Evolutionary conservation across 2,113 vertebrate genomes (phyloP).

Genomic region (Crotalus helleri): DNA sequence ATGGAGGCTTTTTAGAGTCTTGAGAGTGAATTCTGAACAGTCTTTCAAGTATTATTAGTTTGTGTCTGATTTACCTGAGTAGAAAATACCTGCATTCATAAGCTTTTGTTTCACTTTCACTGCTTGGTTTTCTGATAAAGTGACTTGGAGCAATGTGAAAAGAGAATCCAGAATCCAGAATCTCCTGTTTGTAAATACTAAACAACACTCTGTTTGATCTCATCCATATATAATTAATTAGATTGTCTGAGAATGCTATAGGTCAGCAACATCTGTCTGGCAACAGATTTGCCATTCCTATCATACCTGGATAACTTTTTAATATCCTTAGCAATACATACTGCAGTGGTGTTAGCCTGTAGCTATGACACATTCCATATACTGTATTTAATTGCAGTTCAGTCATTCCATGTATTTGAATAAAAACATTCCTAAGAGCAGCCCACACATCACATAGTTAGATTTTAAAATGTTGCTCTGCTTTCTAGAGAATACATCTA

Average conservation of each 20-base stretch:
- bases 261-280: neutral
- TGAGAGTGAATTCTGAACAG: neutral
- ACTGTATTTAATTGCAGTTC: neutral
- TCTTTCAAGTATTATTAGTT: neutral
- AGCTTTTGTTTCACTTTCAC: neutral
- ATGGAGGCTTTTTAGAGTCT: neutral
- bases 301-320: neutral
- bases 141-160: neutral
- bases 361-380: neutral
- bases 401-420: neutral
- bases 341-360: neutral
- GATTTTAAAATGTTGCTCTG: neutral
- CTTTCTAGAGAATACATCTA: neutral
- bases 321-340: neutral
- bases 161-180: neutral
- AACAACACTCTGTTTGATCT: neutral
- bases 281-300: neutral
- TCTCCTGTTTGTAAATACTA: neutral
- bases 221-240: neutral
- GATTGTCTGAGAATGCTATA: neutral
- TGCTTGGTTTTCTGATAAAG: neutral
- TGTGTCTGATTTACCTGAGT: neutral
- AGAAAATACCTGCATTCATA: neutral
- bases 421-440: conserved; percentile 9
- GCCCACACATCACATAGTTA: neutral